Evolutionary conservation across 2,797 vertebrate genomes (phyloP), one percentile per base, ranked within the genome.

Genomic region (Yasuhikotakia modesta): DNA sequence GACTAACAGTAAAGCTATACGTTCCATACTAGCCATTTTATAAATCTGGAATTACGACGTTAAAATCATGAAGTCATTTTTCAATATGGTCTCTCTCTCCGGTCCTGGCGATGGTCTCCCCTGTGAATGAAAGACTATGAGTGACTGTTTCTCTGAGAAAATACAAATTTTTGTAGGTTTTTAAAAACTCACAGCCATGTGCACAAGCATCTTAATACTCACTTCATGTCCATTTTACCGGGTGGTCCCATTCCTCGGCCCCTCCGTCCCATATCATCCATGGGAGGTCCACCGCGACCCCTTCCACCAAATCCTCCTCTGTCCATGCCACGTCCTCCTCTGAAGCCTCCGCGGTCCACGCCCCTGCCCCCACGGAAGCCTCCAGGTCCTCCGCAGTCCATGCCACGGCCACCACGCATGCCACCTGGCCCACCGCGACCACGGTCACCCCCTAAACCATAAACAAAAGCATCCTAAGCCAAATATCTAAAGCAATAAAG

Each of bases 31-130:
- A 82, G 79, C 30, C 21, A 52, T 39, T 64, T n/a, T 93, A 94
- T 93, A 94, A 94, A 94, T 93, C 94, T 91, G 94, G 93, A 95
- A 93, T 93, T 93, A 91, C 92, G 93, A 93, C 93, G 92, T 85
- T 94, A 94, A 95, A 95, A 95, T 85, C 64, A 70, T 4, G 24
- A 7, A 55, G 70, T 53, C 53, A 72, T 80, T 48, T 22, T 89
- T 90, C n/a, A 95, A 87, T 95, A 95, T 83, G 94, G 94, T 87
- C 93, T 90, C 78, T 95, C 94, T 87, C 94, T 87, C 87, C 94
- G 92, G 17, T 95, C 94, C 90, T 94, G 94, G 71, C 94, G 94
- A 83, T 94, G 94, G 7, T 95, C 94, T 0, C 91, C 90, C 90
- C 94, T 94, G 86, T 4, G 27, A 45, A 78, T 39, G 1, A 24